Conservation (phyloP, 2,888 invertebrate genomes). For the Didymodactylos carnosus region DNA sequence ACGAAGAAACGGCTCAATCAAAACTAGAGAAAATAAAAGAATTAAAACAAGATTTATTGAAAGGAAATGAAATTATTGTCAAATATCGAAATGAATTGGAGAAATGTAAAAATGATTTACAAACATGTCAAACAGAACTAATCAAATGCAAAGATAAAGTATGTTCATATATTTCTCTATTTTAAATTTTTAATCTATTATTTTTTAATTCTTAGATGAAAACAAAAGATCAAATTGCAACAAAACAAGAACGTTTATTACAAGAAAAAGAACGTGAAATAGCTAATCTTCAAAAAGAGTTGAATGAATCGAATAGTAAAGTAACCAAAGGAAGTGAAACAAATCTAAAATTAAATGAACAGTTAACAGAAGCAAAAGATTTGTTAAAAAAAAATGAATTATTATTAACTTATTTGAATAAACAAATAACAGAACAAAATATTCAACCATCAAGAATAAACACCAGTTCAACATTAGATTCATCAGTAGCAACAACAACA, state of each 20-base stretch:
- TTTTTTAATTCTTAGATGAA: too few species aligned
- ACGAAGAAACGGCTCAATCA: not conserved
- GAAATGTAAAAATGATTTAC: not conserved
- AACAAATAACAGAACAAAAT: not conserved
- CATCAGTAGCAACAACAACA: not conserved
- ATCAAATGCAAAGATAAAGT: not conserved
- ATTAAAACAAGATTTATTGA: not conserved
- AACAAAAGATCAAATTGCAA: slow-evolving; percentile 1
- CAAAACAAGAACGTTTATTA: not conserved
- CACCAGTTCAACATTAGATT: not conserved
- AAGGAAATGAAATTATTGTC: not conserved
- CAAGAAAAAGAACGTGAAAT: not conserved
- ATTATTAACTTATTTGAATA: not conserved
- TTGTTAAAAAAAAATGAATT: not conserved
- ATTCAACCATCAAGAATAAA: not conserved
- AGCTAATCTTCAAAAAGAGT: not conserved
- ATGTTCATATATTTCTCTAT: not conserved
- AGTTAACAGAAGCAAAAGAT: not conserved
- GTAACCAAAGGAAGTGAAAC: not conserved
- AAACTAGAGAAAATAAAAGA: not conserved
- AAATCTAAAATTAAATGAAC: not conserved
- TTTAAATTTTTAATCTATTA: not conserved
- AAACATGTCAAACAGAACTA: not conserved
- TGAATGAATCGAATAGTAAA: not conserved
- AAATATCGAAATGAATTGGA: not conserved